Evolutionary conservation across 2,113 vertebrate species (phyloP), one percentile per base, ranked within the genome.

Genomic region (Epinephelus cyanopodus): DNA sequence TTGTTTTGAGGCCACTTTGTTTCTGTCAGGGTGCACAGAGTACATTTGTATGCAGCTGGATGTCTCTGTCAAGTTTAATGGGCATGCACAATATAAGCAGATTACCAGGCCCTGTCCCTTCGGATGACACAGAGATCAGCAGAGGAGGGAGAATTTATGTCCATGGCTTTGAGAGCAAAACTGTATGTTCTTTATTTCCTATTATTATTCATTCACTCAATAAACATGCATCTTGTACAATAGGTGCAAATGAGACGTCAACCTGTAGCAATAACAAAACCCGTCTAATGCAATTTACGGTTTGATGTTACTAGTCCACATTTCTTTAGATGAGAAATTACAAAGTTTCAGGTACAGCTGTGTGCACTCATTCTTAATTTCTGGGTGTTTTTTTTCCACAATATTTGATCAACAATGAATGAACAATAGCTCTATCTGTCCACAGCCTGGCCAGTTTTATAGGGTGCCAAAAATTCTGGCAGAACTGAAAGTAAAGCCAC

Each of bases 1-100:
- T n/a, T 7, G 10, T 37, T 69, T n/a, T 69, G 18, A n/a, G 7
- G 15, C 23, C 45, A n/a, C 67, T 54, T n/a, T 54, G 8, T 53
- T 68, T 68, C 17, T 50, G 45, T 29, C 48, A 37, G 65, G 14
- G 48, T 21, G 29, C 64, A 50, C 27, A n/a, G 50, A 37, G 29
- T 19, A 5, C n/a, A 74, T 74, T 50, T 50, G 27, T 62, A 62
- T 74, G 58, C 45, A 74, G 58, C 58, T 50, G 27, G 58, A 23
- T 50, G 27, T 50, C 71, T 61, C 60, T 25, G 29, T 74, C 15
- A 53, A 53, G 29, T 29, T 10, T 45, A 77, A 66, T 57, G 39
- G 52, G 11, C 50, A 57, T 54, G 50, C 23, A 58, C 62, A 67
- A 12, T 23, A 66, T 66, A 57, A 77, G 37, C 18, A 77, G 62